Evolutionary conservation across 1,140 invertebrate genomes (phyloP).

Genomic region (Pantala flavescens): DNA sequence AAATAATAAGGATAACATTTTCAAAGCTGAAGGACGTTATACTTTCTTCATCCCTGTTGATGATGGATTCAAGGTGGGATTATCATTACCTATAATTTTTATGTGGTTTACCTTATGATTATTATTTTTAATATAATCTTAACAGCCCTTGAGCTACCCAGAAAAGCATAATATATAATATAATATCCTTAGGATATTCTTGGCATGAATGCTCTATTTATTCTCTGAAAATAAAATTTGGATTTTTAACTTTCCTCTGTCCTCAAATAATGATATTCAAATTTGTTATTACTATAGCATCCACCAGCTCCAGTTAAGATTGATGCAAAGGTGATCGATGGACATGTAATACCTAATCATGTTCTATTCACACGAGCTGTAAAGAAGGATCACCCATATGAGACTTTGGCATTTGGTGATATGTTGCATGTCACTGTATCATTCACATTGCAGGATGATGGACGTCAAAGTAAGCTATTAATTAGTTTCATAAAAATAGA

Average conservation of each 20-base stretch:
- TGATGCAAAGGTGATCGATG: conserved; percentile 75
- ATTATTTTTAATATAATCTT: too few relatives aligned
- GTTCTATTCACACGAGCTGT: conserved; percentile 78
- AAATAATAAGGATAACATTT: conserved; percentile 60
- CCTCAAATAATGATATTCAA: too few relatives aligned
- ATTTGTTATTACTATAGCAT: conserved; percentile 34
- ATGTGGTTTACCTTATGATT: too few relatives aligned
- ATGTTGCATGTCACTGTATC: conserved; percentile 70
- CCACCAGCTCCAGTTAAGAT: conserved; percentile 54
- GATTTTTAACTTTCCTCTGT: too few relatives aligned
- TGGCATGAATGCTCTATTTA: too few relatives aligned
- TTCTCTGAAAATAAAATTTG: too few relatives aligned
- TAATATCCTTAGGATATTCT: too few relatives aligned
- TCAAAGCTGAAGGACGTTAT: conserved; percentile 60
- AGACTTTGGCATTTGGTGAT: conserved; percentile 69
- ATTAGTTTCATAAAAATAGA: too few relatives aligned
- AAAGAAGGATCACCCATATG: conserved; percentile 52
- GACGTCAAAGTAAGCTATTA: conserved; percentile 32
- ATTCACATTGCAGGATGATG: conserved; percentile 51
- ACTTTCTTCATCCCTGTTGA: conserved; percentile 88
- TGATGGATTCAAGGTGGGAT: conserved; percentile 68
- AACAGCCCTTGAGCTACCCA: too few relatives aligned
- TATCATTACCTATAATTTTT: too few relatives aligned
- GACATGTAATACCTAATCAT: conserved; percentile 77
- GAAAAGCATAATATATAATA: too few relatives aligned